Base-by-base conservation (phyloP, 2,797 vertebrate species). In the Schizopygopsis malacanthus region DNA sequence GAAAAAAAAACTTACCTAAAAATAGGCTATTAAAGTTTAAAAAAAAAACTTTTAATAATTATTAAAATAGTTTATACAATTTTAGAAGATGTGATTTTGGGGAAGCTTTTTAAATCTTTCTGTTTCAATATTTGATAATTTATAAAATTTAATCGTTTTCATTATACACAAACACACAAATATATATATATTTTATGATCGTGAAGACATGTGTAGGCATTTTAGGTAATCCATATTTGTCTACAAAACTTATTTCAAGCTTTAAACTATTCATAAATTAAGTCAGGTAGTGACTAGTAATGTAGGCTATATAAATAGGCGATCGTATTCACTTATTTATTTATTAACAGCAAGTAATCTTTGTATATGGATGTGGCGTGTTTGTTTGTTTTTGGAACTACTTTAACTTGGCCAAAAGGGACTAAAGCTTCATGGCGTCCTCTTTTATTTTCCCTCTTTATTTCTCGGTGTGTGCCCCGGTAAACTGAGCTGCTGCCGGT, bases 401-500 rank as follows among this genome's bases (percentile, higher is more conserved):
- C 11, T n/a, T 1, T 52, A 6, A 37, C 20, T 77, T 59, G 37
- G 7, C 3, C 76, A n/a, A 8, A 77, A 7, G 9, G 3, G 20
- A 2, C 59, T 59, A 43, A 2, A 61, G 52, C 22, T n/a, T 59
- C 1, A 54, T 25, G 9, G 22, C 37, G 22, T 41, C 41, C 6
- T n/a, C 10, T 56, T 76, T 54, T 54, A 54, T 20, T 20, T 2
- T 2, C 7, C 52, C 7, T 20, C 20, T 59, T 61, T 61, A 75
- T 47, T 75, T 45, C 4, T 63, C 41, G 16, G 6, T 20, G 56
- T 45, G 22, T 71, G 25, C 37, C 25, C 41, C 69, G 12, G 54
- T 63, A 76, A 81, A 82, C 61, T 5, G 50, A 69, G 79, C 37
- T 4, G 18, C 47, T 73, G 54, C 86, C 87, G 76, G 81, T 86